A percentile compares a stretch with the other conserved stretches of the same genome.
phyloP scores from a whole-genome alignment of 2,888 invertebrate species.

The Meliscaeva auricollis region DNA sequence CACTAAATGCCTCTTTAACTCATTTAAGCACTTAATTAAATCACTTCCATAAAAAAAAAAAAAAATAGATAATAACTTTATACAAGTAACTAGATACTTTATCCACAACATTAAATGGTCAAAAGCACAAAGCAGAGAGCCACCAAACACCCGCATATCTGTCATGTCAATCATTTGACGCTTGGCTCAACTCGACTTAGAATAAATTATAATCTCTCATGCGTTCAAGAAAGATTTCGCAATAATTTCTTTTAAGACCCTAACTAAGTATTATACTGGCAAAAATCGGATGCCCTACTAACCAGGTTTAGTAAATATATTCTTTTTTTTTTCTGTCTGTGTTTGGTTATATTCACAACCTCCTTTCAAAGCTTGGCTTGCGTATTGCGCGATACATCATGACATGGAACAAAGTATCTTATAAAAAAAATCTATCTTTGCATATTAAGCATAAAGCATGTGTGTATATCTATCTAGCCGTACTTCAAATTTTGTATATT shows the following conservation, averaged over 20 bases:
- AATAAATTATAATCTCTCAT: slow-evolving; percentile 68
- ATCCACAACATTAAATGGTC: not conserved
- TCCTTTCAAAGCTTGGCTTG: slow-evolving; percentile 43
- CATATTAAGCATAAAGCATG: slow-evolving; percentile 21
- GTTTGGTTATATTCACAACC: slow-evolving; percentile 59
- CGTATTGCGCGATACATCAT: slow-evolving; percentile 61
- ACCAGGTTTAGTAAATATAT: slow-evolving; percentile 35
- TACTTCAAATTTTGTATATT: slow-evolving; percentile 1
- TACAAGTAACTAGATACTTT: not conserved
- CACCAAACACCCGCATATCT: slow-evolving; percentile 14
- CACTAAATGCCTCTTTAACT: not conserved
- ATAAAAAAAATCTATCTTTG: slow-evolving; percentile 30
- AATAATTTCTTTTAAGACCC: slow-evolving; percentile 53
- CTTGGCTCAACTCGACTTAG: slow-evolving; percentile 56
- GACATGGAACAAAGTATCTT: slow-evolving; percentile 48
- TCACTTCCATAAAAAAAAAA: slow-evolving; percentile 1
- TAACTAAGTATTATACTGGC: not conserved
- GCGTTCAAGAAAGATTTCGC: slow-evolving; percentile 59
- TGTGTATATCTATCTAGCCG: slow-evolving; percentile 23
- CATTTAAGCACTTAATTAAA: slow-evolving; percentile 21
- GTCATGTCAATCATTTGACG: slow-evolving; percentile 69
- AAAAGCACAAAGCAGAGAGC: not conserved
- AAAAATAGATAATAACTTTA: not conserved
- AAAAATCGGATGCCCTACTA: slow-evolving; percentile 63
- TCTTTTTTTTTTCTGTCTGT: not conserved